A percentile compares a stretch with the other conserved stretches of the same genome.
phyloP scores from a whole-genome alignment of 2,113 vertebrate genomes.

The Herpailurus yagouaroundi region DNA sequence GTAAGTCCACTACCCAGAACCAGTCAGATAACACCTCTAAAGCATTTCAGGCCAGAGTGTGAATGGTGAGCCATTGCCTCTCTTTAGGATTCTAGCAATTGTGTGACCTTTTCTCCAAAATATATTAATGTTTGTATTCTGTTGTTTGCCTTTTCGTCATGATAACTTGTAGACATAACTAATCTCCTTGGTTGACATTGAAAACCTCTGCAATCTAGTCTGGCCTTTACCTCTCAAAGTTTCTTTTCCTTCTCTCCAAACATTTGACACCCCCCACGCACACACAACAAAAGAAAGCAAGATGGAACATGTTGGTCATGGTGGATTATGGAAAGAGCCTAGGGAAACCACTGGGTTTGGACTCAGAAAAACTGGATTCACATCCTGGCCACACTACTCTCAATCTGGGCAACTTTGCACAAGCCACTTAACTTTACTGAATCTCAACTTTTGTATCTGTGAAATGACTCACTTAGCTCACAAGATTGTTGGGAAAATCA shows the following conservation, averaged over 20 bases:
- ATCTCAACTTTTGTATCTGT: not conserved
- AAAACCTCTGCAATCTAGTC: not conserved
- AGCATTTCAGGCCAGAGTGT: not conserved
- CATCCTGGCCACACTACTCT: not conserved
- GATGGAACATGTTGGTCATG: not conserved
- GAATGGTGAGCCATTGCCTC: not conserved
- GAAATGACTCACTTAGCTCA: not conserved
- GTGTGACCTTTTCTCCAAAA: not conserved
- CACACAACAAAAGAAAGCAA: not conserved
- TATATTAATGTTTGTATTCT: not conserved
- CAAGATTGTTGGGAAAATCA: not conserved
- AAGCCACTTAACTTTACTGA: not conserved
- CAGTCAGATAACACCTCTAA: not conserved
- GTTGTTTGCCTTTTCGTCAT: not conserved
- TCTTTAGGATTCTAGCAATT: not conserved
- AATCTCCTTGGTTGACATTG: not conserved
- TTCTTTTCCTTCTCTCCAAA: not conserved
- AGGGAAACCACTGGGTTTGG: not conserved
- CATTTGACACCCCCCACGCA: not conserved
- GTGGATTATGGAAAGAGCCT: not conserved
- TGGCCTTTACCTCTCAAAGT: not conserved
- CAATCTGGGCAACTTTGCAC: not conserved
- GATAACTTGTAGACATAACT: not conserved
- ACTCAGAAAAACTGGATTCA: not conserved
- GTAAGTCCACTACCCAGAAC: not conserved